Percentiles rank a stretch among this genome's conserved stretches.
Evolutionary conservation across 2,797 vertebrate genomes (phyloP).

Genomic region (Bovichtus diacanthus): DNA sequence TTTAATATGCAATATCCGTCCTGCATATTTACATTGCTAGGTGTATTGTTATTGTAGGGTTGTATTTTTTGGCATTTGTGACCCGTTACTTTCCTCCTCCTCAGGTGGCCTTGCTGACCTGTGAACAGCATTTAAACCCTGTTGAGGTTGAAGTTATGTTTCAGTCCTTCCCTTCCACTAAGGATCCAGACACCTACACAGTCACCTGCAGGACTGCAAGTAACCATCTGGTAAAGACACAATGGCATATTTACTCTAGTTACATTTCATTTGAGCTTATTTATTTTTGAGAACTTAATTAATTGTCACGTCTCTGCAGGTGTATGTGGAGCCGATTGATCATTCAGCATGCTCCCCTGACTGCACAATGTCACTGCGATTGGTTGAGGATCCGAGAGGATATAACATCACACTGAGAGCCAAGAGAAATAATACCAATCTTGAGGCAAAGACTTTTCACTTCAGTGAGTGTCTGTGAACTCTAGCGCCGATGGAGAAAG

Average conservation of each 20-base stretch:
- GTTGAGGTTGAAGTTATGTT: constrained; percentile 82
- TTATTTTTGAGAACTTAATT: background rate
- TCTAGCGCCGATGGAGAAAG: background rate
- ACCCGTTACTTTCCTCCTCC: background rate
- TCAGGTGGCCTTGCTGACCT: constrained; percentile 80
- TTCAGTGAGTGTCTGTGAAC: constrained; percentile 80
- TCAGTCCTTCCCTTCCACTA: constrained; percentile 77
- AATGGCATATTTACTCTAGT: background rate
- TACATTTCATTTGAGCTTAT: background rate
- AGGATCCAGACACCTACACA: constrained; percentile 80
- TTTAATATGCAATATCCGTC: background rate
- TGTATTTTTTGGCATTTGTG: background rate
- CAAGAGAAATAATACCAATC: constrained; percentile 50
- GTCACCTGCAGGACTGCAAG: constrained; percentile 73
- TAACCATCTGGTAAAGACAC: constrained; percentile 80
- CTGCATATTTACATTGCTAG: background rate
- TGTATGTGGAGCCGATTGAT: constrained; percentile 71
- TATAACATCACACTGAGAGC: constrained; percentile 85
- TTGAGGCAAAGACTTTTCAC: constrained; percentile 83
- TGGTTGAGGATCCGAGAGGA: constrained; percentile 79
- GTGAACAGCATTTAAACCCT: constrained; percentile 63
- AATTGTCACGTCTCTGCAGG: constrained; percentile 67
- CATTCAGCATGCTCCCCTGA: constrained; percentile 71
- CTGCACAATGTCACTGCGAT: constrained; percentile 72
- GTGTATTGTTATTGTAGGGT: background rate